phyloP scores from a whole-genome alignment of 2,797 vertebrate genomes.

The Trachurus trachurus region DNA sequence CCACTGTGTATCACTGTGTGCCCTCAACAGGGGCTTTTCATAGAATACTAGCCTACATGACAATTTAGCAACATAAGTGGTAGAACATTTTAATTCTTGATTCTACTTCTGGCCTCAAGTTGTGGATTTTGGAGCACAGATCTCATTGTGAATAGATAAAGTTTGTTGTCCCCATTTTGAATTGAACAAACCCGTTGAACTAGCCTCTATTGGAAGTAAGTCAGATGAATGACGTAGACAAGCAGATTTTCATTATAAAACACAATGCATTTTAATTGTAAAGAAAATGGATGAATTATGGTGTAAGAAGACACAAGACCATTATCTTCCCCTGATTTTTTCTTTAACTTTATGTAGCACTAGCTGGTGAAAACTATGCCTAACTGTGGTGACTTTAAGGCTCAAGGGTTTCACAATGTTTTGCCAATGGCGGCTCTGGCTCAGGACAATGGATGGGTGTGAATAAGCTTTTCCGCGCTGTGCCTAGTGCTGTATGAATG shows the following conservation, averaged over 20 bases:
- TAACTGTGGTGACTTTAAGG: too few relatives aligned
- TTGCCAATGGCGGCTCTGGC: too few relatives aligned
- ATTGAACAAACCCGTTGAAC: not conserved
- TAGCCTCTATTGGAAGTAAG: not conserved
- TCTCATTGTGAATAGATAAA: too few relatives aligned
- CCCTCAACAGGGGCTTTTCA: slow-evolving; percentile 1
- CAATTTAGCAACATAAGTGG: not conserved
- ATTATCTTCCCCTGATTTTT: too few relatives aligned
- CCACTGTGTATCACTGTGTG: slow-evolving; percentile 16
- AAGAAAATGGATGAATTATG: too few relatives aligned
- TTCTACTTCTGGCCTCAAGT: not conserved
- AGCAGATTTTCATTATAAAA: too few relatives aligned
- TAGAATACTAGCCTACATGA: not conserved
- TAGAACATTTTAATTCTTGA: not conserved
- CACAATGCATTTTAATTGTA: not conserved
- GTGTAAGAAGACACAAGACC: not conserved
- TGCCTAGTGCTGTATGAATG: too few relatives aligned
- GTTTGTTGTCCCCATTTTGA: not conserved
- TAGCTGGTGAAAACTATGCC: too few relatives aligned
- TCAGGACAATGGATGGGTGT: too few relatives aligned
- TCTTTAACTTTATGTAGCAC: too few relatives aligned
- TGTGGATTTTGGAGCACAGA: not conserved
- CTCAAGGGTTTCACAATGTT: too few relatives aligned
- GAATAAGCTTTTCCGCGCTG: too few relatives aligned
- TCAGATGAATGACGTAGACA: not conserved